phyloP scores from a whole-genome alignment of 2,113 vertebrate species.

The Pampusana beccarii region DNA sequence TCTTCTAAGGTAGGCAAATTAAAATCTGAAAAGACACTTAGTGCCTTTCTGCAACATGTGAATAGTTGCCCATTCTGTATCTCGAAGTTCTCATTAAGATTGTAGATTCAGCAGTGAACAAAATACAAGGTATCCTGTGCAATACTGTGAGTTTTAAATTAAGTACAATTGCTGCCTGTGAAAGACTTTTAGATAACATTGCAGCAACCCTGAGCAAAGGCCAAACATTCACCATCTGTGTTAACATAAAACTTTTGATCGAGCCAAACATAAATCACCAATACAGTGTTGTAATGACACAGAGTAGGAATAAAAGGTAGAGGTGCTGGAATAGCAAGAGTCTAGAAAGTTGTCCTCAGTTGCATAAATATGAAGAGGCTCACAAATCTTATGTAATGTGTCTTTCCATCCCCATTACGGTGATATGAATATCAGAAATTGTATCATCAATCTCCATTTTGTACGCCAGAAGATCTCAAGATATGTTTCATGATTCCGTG shows the following conservation, averaged over 20 bases:
- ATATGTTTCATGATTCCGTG: background rate
- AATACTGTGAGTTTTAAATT: slow-evolving; percentile 4
- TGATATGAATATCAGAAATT: background rate
- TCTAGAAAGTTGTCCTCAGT: background rate
- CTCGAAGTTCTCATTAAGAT: slow-evolving; percentile 35
- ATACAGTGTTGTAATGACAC: background rate
- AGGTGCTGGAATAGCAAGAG: background rate
- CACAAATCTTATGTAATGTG: background rate
- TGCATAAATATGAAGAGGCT: background rate
- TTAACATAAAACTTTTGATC: slow-evolving; percentile 4
- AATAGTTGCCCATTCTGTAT: background rate
- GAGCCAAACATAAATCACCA: background rate
- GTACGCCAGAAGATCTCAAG: background rate
- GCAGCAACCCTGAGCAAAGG: background rate
- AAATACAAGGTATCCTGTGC: background rate
- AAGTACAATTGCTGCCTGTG: background rate
- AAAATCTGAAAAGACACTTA: background rate
- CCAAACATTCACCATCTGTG: background rate
- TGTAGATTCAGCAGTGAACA: background rate
- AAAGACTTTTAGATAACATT: slow-evolving; percentile 15
- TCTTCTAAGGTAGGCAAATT: background rate
- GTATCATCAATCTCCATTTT: background rate
- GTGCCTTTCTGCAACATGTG: background rate
- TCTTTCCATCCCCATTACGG: background rate
- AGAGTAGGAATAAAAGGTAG: background rate